These are phyloP conservation scores for Trematocara stigmaticum DNA, from an alignment of 2,113 vertebrate species.

Conservation along the genomic window DNA sequence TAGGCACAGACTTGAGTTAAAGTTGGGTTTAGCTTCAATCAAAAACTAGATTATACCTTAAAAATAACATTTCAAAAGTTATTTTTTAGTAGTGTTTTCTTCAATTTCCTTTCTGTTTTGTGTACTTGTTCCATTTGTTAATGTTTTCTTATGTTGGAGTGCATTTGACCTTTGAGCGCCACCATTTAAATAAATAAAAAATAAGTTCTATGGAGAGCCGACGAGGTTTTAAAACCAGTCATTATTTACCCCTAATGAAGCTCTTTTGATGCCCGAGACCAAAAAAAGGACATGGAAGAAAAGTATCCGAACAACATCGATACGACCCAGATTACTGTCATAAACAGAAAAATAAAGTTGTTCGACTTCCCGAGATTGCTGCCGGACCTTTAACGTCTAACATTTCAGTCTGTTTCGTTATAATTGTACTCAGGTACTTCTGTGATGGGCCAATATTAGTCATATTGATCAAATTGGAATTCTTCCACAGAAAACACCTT, in stretches of 20 bases:
- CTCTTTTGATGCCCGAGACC: not conserved
- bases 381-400: not conserved
- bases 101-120: not conserved
- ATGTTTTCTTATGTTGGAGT: not conserved
- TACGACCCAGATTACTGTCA: not conserved
- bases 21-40: not conserved
- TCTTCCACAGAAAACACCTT: not conserved
- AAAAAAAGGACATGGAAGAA: not conserved
- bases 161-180: not conserved
- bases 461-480: not conserved
- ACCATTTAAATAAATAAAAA: not conserved
- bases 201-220: not conserved
- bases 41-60: not conserved
- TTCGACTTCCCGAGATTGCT: not conserved
- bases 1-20: not conserved
- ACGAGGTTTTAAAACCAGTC: not conserved
- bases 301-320: not conserved
- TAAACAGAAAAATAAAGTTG: not conserved
- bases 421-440: not conserved
- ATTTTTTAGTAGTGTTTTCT: not conserved
- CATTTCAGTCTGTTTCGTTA: not conserved
- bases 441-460: not conserved
- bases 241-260: not conserved
- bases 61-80: not conserved
- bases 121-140: not conserved